Evolutionary conservation across 2,797 vertebrate species (phyloP), one percentile per base, ranked within the genome.

Genomic region (Halcyon leucocephala): DNA sequence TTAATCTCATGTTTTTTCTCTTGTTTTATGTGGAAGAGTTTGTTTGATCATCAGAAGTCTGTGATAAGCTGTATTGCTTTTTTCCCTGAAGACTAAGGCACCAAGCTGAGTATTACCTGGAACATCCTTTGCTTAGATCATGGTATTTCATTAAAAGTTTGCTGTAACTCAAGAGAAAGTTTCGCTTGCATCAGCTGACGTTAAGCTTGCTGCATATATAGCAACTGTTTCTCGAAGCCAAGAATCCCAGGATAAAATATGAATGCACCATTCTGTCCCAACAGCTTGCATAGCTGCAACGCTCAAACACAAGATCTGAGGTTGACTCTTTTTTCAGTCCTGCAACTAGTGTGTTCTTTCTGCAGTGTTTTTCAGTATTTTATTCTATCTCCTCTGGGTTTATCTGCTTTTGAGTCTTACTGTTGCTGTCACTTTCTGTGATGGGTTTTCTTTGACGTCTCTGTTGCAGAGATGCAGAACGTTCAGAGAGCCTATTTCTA

Each of bases 401-500:
- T 95, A 89, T 97, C 71, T 94, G 84, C 91, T 96, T 96, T 85
- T 93, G 93, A 93, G 89, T 88, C 96, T 98, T 98, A 98, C 98
- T 97, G 84, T 95, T 76, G 44, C 91, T 97, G 71, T 97, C 87
- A 86, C 86, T 95, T 96, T 94, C 97, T 96, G 95, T 97, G 97
- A 95, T 96, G 97, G 96, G 97, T 98, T 98, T 97, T 98, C 97
- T 98, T 97, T 98, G 98, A 98, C 96, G 93, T 98, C 97, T 98
- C 98, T 98, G 97, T 98, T 98, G 97, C 98, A 99, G 99, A 99
- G 98, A 98, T 99, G 98, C 98, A 98, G 98, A 99, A 97, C 97
- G 98, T 98, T 98, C 99, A 99, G 98, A 99, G 99, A 99, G 99
- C 99, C 98, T 99, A 99, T 99, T 99, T 99, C 99, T 99, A 99